phyloP scores from a whole-genome alignment of 35 echinoderm and acorn worm genomes.

The Holothuria glaberrima region DNA sequence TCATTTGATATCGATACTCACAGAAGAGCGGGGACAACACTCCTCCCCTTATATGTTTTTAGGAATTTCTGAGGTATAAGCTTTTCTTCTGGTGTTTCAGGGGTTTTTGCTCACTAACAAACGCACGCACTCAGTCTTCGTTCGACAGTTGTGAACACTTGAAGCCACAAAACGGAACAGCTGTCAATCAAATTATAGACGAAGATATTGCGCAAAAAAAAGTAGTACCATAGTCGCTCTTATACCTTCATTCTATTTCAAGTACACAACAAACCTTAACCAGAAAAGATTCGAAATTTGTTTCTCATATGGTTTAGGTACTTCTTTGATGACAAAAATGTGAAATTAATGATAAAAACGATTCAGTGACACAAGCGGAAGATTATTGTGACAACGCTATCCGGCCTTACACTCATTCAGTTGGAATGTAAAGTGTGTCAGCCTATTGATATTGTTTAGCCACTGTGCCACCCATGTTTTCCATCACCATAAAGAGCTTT shows the following conservation, averaged over 20 bases:
- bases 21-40: conserved; percentile 10
- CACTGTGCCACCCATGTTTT: conserved; percentile 37
- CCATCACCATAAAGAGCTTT: no score
- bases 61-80: not conserved
- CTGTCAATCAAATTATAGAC: conserved; percentile 27
- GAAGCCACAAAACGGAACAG: conserved; percentile 31
- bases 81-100: not conserved
- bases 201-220: conserved; percentile 1
- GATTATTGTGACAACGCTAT: not conserved
- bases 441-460: conserved; percentile 38
- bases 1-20: not conserved
- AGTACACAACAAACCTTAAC: not conserved
- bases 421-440: conserved; percentile 53
- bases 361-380: not conserved
- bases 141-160: conserved; percentile 25
- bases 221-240: not conserved
- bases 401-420: conserved; percentile 33
- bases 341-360: not conserved
- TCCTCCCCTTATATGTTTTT: not conserved
- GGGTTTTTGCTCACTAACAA: not conserved
- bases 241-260: not conserved
- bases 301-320: not conserved
- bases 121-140: not conserved
- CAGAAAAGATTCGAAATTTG: not conserved
- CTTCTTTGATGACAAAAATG: not conserved